Evolutionary conservation across 1,140 invertebrate genomes (phyloP), one percentile per base, ranked within the genome.

Genomic region (Bombus sylvicola): DNA sequence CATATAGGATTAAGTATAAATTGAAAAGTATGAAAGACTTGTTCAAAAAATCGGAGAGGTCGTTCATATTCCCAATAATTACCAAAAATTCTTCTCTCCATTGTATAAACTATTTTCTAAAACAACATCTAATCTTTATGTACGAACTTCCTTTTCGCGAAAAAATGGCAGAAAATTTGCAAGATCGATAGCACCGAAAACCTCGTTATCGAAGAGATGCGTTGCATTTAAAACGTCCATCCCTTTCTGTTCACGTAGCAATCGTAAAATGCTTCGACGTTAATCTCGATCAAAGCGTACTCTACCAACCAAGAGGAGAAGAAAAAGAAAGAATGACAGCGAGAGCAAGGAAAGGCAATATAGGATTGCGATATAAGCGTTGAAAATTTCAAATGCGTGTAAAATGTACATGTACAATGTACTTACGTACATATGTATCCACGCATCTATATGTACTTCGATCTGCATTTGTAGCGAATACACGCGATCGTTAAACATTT

Each of bases 401-500:
- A 9, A 12, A 10, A 18, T 18, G 47, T 15, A 22, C 43, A 25
- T 43, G 39, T 31, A 41, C n/a, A 1, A 25, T 31, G 39, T 22
- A 43, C 64, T 2, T 66, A 22, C 28, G 0, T 62, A 34, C 9
- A 25, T 34, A 47, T 22, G 39, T 64, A 43, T 43, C 12, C n/a
- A 15, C n/a, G n/a, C 72, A 31, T 39, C 3, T 31, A 15, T 3
- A 15, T 25, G 41, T 34, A 31, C 34, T 34, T 25, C 15, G 47
- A 68, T 66, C 2, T 53, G 47, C 47, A 64, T 81, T 66, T 81
- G n/a, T 41, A 69, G 13, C 81, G 69, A 37, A 81, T 53, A 41
- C 83, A 71, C 37, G 43, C 53, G 82, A 69, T 53, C 73, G 80
- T 82, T 85, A 87, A 53, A 69, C 31, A 64, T 59, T 81, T 79